phyloP scores from a whole-genome alignment of 1,140 invertebrate species.

The Mizuhopecten yessoensis region DNA sequence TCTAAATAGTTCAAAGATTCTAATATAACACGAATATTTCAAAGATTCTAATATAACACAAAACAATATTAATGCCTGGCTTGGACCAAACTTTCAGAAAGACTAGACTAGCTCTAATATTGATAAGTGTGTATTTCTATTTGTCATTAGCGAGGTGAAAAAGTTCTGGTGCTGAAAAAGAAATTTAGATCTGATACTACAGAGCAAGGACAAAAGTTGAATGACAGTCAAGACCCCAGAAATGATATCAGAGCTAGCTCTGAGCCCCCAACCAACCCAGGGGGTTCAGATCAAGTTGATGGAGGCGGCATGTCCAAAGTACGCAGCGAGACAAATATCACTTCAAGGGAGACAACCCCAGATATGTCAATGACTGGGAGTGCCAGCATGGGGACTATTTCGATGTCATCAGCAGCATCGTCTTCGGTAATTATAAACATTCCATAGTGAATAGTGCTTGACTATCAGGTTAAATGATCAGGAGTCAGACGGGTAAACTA shows the following conservation, averaged over 20 bases:
- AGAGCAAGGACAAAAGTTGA: not conserved
- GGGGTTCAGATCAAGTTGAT: constrained; percentile 59
- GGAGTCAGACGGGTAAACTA: too few species aligned
- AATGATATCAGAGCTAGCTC: constrained; percentile 60
- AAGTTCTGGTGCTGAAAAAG: constrained; percentile 73
- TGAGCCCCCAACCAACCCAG: constrained; percentile 62
- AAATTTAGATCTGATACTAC: constrained; percentile 65
- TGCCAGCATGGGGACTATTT: not conserved
- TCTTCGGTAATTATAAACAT: not conserved
- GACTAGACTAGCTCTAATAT: not conserved
- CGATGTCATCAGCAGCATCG: constrained; percentile 49
- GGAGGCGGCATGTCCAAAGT: constrained; percentile 68
- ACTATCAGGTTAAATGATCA: too few species aligned
- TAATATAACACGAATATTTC: too few species aligned
- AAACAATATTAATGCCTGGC: too few species aligned
- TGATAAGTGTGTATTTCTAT: not conserved
- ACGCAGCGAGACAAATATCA: constrained; percentile 64
- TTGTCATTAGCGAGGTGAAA: constrained; percentile 65
- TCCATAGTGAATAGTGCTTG: too few species aligned
- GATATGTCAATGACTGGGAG: constrained; percentile 41
- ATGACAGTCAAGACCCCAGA: not conserved
- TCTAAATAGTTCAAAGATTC: too few species aligned
- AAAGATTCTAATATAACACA: too few species aligned
- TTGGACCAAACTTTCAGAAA: not conserved
- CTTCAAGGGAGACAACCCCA: constrained; percentile 51